Evolutionary conservation across 1,140 invertebrate species (phyloP).

Genomic region (Ceratosolen fusciceps): DNA sequence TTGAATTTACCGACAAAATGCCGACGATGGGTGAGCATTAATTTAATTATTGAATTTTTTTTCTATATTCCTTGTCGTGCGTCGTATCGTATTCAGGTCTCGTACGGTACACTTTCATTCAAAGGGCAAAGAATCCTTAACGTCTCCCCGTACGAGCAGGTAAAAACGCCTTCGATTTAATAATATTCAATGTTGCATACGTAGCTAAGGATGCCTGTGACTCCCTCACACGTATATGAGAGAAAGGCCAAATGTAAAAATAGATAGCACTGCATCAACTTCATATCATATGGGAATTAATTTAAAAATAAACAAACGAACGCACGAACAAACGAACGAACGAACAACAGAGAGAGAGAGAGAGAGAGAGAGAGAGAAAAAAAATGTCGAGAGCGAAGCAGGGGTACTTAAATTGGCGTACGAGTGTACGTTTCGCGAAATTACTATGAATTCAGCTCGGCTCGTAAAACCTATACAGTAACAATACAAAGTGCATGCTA

Average conservation of each 20-base stretch:
- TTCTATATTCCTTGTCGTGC: neutral
- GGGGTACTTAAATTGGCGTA: neutral
- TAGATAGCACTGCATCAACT: neutral
- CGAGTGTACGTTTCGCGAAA: neutral
- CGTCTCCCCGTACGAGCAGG: neutral
- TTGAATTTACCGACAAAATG: no score
- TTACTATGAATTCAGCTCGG: slow-evolving; percentile 13
- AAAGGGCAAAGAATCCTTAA: neutral
- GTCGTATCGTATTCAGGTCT: neutral
- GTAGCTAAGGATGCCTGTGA: neutral
- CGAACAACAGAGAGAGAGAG: no score
- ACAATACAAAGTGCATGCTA: slow-evolving; percentile 6
- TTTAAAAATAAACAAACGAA: slow-evolving; percentile 10
- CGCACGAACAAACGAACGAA: no score
- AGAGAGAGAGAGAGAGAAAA: no score
- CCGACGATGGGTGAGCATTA: neutral
- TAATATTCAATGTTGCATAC: neutral
- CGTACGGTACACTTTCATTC: neutral
- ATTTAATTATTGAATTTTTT: neutral
- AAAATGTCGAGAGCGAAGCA: no score
- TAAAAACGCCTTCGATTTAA: neutral
- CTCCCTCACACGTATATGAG: neutral
- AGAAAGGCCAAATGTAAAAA: neutral
- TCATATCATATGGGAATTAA: slow-evolving; percentile 3
- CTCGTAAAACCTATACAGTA: slow-evolving; percentile 13